Evolutionary conservation across 2,888 invertebrate genomes (phyloP), one percentile per base, ranked within the genome.

Genomic region (Heliconius ismenius): DNA sequence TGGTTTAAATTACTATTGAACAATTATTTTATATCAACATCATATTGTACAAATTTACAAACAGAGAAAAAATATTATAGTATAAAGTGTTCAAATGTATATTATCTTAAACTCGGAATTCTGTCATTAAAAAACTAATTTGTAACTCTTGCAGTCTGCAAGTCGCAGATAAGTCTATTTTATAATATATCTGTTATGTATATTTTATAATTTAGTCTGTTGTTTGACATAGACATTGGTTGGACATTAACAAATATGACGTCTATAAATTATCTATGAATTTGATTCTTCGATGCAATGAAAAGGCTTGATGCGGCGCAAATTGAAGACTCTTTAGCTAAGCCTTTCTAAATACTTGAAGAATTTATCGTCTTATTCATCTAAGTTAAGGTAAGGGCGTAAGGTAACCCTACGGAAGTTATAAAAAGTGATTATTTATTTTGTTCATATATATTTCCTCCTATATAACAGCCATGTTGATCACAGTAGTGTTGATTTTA

Each of bases 391-490:
- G 94, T 94, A 94, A 94, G 94, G 93, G 92, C 89, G 92, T 93
- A 94, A 92, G 92, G 90, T 93, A 90, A 91, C 91, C 91, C 90
- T 88, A 89, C 90, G 90, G 89, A 90, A 90, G 87, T 92, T 91
- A 88, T 89, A 89, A 86, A 92, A 92, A 94, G 93, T 94, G 93
- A 92, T 92, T 93, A 92, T 91, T 91, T 93, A 92, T 91, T 93
- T 92, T 93, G 91, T 92, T 92, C 89, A 91, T 90, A 81, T 83
- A 89, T 92, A 90, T 92, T 92, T 93, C 91, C 92, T 93, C 90
- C 92, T 90, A 88, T 90, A 93, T 91, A 91, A 93, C 94, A 94
- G 93, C 93, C 93, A 94, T 94, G 93, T 94, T 93, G 91, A 92
- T 67, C 67, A 67, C 67, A 93, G 92, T 94, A 94, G 93, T 94